These are phyloP conservation scores for Muscicapa striata DNA, from an alignment of 2,797 vertebrate species.

Conservation along the genomic window DNA sequence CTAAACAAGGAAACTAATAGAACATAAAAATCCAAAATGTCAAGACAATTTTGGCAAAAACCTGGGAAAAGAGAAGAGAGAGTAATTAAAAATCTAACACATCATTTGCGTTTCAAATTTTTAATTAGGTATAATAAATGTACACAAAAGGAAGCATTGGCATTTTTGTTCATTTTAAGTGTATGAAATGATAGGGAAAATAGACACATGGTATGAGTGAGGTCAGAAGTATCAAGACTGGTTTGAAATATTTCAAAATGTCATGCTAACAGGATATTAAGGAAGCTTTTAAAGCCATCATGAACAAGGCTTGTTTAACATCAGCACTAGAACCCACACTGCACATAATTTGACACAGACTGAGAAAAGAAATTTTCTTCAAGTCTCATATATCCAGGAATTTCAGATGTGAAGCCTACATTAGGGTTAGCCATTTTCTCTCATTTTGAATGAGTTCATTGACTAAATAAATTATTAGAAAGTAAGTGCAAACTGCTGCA, in stretches of 20 bases:
- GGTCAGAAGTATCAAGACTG: slow-evolving; percentile 48
- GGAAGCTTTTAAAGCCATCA: neutral
- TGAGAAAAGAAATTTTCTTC: neutral
- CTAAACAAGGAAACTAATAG: neutral
- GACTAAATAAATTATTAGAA: neutral
- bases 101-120: neutral
- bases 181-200: neutral
- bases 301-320: neutral
- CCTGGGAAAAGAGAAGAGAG: neutral
- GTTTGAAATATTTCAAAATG: slow-evolving; percentile 47
- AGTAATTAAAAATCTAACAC: slow-evolving; percentile 6
- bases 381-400: neutral
- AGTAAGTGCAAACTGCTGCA: neutral
- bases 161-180: slow-evolving; percentile 2
- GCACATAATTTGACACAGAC: neutral
- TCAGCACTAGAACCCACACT: neutral
- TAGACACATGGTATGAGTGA: slow-evolving; percentile 17
- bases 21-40: neutral
- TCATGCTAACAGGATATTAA: neutral
- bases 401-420: neutral
- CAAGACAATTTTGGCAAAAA: neutral
- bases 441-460: neutral
- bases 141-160: slow-evolving; percentile 37
- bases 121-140: slow-evolving; percentile 12
- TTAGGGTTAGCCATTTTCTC: neutral